These are phyloP conservation scores for Apodemus speciosus DNA, from an alignment of 2,113 vertebrate genomes.

Conservation along the genomic window DNA sequence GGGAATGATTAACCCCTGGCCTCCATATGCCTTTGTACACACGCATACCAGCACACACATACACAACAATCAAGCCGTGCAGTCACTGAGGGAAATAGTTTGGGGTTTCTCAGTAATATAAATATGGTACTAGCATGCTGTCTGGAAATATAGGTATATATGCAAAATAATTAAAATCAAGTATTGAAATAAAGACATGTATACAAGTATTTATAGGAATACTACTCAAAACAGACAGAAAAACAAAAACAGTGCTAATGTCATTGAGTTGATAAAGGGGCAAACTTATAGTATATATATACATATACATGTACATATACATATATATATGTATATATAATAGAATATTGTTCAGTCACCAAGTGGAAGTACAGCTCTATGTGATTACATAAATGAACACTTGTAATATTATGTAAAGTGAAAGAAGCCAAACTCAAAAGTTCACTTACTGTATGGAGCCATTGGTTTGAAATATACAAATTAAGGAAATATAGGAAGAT, in stretches of 20 bases:
- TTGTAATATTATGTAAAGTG: not conserved
- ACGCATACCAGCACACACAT: not conserved
- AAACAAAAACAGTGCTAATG: not conserved
- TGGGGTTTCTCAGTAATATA: slow-evolving; percentile 34
- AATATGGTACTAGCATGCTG: not conserved
- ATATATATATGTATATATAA: too few species aligned
- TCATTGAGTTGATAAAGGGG: not conserved
- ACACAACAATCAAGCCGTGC: not conserved
- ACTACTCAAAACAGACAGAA: slow-evolving; percentile 45
- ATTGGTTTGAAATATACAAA: slow-evolving; percentile 31
- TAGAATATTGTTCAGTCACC: not conserved
- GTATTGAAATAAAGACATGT: not conserved
- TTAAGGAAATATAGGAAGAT: not conserved
- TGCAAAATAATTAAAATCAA: not conserved
- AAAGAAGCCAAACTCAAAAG: slow-evolving; percentile 42
- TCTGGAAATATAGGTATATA: not conserved
- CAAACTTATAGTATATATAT: not conserved
- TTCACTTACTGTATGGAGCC: not conserved
- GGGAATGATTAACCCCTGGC: not conserved
- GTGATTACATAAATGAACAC: not conserved
- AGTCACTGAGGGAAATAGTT: not conserved
- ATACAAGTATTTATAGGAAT: slow-evolving; percentile 3
- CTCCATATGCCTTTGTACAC: not conserved
- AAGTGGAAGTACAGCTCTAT: not conserved
- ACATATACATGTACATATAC: too few species aligned